Evolutionary conservation across 2,113 vertebrate species (phyloP).

Genomic region (Ranitomeya variabilis): DNA sequence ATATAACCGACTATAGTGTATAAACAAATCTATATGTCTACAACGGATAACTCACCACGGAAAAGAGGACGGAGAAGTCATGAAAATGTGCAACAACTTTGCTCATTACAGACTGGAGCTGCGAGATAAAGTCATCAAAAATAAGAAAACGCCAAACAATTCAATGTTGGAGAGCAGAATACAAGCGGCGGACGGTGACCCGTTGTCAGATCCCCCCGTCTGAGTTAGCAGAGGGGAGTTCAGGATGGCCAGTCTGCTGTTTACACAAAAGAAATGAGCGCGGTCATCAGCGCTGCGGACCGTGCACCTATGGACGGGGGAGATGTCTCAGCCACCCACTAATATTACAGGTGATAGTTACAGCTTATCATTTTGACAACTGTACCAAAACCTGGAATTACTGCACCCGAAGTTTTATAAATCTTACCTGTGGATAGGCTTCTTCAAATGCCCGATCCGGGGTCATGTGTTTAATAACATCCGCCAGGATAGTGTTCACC

Average conservation of each 20-base stretch:
- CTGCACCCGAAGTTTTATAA: background rate
- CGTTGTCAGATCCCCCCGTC: too few relatives aligned
- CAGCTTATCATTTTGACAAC: background rate
- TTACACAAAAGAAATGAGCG: too few relatives aligned
- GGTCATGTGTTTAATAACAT: slow-evolving; percentile 98
- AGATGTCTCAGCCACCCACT: too few relatives aligned
- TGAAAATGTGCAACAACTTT: slow-evolving; percentile 89
- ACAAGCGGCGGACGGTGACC: too few relatives aligned
- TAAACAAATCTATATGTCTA: background rate
- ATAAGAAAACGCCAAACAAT: background rate
- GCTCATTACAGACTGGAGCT: slow-evolving; percentile 93
- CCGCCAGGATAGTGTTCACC: slow-evolving; percentile 91
- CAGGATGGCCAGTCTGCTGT: too few relatives aligned
- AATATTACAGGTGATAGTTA: too few relatives aligned
- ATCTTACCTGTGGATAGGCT: slow-evolving; percentile 88
- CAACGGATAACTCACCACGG: slow-evolving; percentile 81
- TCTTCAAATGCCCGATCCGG: slow-evolving; percentile 96
- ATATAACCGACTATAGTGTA: background rate
- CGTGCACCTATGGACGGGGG: too few relatives aligned
- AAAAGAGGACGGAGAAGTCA: slow-evolving; percentile 95
- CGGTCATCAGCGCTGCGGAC: background rate
- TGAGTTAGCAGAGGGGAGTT: too few relatives aligned
- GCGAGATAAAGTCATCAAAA: slow-evolving; percentile 26
- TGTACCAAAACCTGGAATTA: background rate
- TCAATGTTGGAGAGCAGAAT: too few relatives aligned